A percentile compares a stretch with the other conserved stretches of the same genome.
These are phyloP conservation scores for Gasteruption jaculator DNA, from an alignment of 2,888 invertebrate genomes.

Conservation along the genomic window DNA sequence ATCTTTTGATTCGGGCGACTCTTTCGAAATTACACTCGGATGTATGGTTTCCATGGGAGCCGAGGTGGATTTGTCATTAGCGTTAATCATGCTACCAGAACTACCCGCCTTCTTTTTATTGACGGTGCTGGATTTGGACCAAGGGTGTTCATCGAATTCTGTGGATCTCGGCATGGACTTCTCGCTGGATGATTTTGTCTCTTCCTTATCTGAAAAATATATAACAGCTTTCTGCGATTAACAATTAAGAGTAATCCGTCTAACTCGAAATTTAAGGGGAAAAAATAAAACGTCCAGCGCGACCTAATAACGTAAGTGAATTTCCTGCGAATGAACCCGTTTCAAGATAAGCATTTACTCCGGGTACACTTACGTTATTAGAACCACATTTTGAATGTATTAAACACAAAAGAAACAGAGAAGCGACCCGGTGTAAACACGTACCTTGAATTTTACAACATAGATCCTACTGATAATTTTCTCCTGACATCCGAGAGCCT, in stretches of 20 bases:
- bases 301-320: neutral
- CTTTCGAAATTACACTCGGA: slow-evolving; percentile 23
- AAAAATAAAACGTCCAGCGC: too few relatives aligned
- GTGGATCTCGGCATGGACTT: slow-evolving; percentile 10
- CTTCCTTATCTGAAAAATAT: slow-evolving; percentile 17
- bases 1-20: slow-evolving; percentile 17
- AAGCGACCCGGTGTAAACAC: slow-evolving; percentile 25
- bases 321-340: neutral
- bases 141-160: slow-evolving; percentile 14
- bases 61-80: slow-evolving; percentile 21
- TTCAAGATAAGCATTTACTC: slow-evolving; percentile 23
- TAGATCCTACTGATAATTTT: too few relatives aligned
- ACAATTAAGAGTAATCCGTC: too few relatives aligned
- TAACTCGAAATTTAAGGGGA: too few relatives aligned
- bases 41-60: slow-evolving; percentile 24
- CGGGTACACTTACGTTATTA: slow-evolving; percentile 19
- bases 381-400: slow-evolving; percentile 12
- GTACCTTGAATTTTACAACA: slow-evolving; percentile 28
- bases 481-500: too few relatives aligned
- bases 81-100: slow-evolving; percentile 17
- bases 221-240: too few relatives aligned
- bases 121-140: slow-evolving; percentile 9
- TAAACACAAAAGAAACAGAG: slow-evolving; percentile 3
- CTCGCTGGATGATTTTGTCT: neutral
- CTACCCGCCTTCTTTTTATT: slow-evolving; percentile 19